These are phyloP conservation scores for Gambusia yucatana DNA, from an alignment of 2,797 vertebrate genomes.

Conservation along the genomic window DNA sequence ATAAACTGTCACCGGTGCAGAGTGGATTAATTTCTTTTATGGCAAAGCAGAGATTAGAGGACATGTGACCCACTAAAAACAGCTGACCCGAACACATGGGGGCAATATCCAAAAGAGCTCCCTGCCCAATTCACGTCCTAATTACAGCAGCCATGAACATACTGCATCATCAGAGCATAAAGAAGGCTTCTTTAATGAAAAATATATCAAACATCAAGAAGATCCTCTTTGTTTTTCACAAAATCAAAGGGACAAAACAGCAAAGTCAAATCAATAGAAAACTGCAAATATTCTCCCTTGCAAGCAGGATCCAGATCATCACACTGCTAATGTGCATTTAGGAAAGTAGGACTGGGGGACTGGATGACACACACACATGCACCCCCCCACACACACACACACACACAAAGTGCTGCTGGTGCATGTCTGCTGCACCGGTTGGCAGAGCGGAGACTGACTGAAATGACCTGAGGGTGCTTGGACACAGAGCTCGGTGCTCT, in stretches of 20 bases:
- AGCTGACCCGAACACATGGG: slow-evolving; percentile 65
- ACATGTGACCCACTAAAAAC: slow-evolving; percentile 71
- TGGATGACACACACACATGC: slow-evolving; percentile 3
- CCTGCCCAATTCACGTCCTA: slow-evolving; percentile 62
- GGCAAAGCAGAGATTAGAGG: slow-evolving; percentile 24
- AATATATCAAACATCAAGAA: slow-evolving; percentile 13
- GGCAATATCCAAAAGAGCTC: slow-evolving; percentile 48
- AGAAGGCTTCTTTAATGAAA: slow-evolving; percentile 22
- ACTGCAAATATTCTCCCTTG: slow-evolving; percentile 16
- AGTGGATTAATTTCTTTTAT: slow-evolving; percentile 20
- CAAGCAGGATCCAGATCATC: slow-evolving; percentile 1
- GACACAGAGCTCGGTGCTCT: slow-evolving; percentile 64
- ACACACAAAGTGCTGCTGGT: slow-evolving; percentile 61
- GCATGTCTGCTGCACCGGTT: slow-evolving; percentile 69
- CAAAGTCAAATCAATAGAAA: slow-evolving; percentile 13
- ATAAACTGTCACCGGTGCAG: slow-evolving; percentile 8
- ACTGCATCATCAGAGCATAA: slow-evolving; percentile 18
- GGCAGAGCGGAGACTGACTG: slow-evolving; percentile 61
- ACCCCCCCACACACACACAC: not conserved
- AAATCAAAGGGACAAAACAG: not conserved
- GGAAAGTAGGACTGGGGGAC: slow-evolving; percentile 53
- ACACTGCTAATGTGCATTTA: slow-evolving; percentile 24
- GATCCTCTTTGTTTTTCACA: not conserved
- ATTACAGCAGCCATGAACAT: slow-evolving; percentile 59
- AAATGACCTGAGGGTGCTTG: slow-evolving; percentile 72